phyloP scores from a whole-genome alignment of 2,888 invertebrate genomes.

The Thumatha senex region DNA sequence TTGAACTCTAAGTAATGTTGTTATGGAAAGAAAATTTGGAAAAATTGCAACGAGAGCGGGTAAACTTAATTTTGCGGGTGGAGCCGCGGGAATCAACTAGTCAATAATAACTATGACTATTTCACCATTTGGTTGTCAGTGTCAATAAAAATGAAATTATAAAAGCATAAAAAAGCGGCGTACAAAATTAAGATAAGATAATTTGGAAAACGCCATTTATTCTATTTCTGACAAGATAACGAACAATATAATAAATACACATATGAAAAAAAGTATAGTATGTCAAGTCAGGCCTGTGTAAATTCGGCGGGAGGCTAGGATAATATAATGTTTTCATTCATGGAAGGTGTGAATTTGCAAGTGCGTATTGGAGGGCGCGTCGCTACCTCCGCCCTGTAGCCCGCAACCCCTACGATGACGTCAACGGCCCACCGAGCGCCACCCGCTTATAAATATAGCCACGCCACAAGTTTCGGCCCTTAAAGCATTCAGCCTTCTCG shows the following conservation, averaged over 20 bases:
- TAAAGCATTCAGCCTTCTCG: conserved; percentile 46
- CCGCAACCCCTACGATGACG: conserved; percentile 66
- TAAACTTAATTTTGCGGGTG: no score
- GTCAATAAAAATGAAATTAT: no score
- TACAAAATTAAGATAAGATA: no score
- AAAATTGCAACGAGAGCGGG: no score
- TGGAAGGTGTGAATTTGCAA: conserved; percentile 79
- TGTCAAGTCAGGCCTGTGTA: conserved; percentile 61
- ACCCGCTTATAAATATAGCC: conserved; percentile 80
- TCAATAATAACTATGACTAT: no score
- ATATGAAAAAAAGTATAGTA: conserved; percentile 43
- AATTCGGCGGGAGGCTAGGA: conserved; percentile 61
- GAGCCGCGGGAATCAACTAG: no score
- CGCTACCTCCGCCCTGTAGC: conserved; percentile 43
- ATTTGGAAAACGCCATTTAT: no score
- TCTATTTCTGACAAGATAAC: no score
- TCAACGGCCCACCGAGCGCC: conserved; percentile 72
- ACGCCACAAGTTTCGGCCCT: conserved; percentile 77
- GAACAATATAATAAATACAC: conserved; percentile 1
- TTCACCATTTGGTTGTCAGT: no score
- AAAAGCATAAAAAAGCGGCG: no score
- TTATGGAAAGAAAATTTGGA: no score
- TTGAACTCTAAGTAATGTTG: no score
- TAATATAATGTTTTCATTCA: conserved; percentile 80
- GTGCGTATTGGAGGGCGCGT: conserved; percentile 77